Conservation (phyloP, 2,113 vertebrate genomes). For the Pomatostomus ruficeps region DNA sequence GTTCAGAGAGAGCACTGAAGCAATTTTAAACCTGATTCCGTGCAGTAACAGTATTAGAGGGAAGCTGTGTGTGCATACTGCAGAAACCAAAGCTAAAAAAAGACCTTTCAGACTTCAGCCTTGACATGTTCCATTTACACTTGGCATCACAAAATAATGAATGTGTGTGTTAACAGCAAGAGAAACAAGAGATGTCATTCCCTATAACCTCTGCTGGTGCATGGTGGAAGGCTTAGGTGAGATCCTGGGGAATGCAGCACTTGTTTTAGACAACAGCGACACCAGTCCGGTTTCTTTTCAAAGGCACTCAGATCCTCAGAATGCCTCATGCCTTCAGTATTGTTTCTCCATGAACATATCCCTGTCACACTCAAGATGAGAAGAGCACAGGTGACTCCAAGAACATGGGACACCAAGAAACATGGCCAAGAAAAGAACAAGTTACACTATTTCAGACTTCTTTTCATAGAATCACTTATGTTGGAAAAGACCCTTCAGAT, state of each 20-base stretch:
- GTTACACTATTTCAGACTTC: not conserved
- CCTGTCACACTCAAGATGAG: not conserved
- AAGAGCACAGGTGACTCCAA: not conserved
- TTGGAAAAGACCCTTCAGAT: not conserved
- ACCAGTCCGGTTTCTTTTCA: not conserved
- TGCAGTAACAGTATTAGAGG: not conserved
- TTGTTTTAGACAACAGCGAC: not conserved
- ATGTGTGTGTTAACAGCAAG: not conserved
- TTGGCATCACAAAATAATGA: not conserved
- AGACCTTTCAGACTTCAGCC: not conserved
- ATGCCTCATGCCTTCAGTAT: not conserved
- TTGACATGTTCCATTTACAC: not conserved
- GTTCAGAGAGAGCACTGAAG: not conserved
- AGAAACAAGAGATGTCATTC: not conserved
- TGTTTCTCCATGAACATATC: not conserved
- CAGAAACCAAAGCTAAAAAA: not conserved
- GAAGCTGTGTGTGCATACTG: not conserved
- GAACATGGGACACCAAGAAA: not conserved
- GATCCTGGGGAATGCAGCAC: not conserved
- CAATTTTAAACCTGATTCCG: not conserved
- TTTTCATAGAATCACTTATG: not conserved
- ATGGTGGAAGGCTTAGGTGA: not conserved
- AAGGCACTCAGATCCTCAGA: not conserved
- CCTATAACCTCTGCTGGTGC: not conserved
- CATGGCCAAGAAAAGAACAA: not conserved